Conservation (phyloP, 2,797 vertebrate species). For the Lepilemur ruficaudatus region DNA sequence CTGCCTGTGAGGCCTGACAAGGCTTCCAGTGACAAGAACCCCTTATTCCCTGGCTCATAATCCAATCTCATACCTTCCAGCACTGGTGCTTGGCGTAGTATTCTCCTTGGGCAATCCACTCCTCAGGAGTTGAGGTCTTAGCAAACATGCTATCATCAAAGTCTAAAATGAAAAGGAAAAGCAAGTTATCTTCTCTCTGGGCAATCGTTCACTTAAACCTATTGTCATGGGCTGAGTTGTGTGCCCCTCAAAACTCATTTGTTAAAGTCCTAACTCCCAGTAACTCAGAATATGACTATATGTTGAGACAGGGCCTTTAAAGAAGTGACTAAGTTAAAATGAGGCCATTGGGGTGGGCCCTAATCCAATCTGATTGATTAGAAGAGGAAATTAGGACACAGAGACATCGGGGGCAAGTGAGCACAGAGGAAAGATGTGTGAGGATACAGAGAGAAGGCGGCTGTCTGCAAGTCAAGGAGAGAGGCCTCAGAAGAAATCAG, state of each 20-base stretch:
- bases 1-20: not conserved
- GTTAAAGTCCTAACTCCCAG: not conserved
- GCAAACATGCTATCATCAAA: constrained; percentile 90
- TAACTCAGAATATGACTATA: not conserved
- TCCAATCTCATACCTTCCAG: constrained; percentile 84
- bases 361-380: not conserved
- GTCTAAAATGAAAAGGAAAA: constrained; percentile 75
- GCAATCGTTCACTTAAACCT: not conserved
- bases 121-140: constrained; percentile 86
- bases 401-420: not conserved
- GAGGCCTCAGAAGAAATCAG: not conserved
- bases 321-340: not conserved
- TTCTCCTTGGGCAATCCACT: constrained; percentile 88
- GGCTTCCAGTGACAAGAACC: not conserved
- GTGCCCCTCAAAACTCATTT: fast-evolving
- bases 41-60: not conserved
- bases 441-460: not conserved
- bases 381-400: not conserved
- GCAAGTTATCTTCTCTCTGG: not conserved
- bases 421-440: not conserved
- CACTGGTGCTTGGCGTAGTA: constrained; percentile 89
- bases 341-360: not conserved
- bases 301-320: not conserved
- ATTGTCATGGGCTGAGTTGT: not conserved
- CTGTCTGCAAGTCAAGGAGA: not conserved